Conservation (phyloP, 2,888 invertebrate genomes). For the Oeneis ivallda region DNA sequence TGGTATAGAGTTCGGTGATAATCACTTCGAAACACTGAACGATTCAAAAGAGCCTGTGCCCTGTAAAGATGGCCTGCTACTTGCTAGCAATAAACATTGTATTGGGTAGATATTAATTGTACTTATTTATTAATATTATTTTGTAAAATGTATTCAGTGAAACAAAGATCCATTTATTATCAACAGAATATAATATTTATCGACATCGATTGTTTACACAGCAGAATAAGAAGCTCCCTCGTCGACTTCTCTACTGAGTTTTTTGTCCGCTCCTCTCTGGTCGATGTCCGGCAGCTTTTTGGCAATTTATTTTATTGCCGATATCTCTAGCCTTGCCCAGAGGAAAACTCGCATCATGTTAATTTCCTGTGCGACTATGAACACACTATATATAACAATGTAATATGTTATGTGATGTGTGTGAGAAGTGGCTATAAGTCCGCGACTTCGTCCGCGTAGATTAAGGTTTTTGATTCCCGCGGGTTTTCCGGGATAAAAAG, state of each 20-base stretch:
- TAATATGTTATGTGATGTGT: not conserved
- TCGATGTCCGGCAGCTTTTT: slow-evolving; percentile 56
- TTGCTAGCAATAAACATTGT: too few species aligned
- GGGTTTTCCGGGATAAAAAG: too few species aligned
- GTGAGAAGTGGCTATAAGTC: not conserved
- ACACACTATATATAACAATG: slow-evolving; percentile 23
- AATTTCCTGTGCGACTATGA: slow-evolving; percentile 67
- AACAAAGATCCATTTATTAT: not conserved
- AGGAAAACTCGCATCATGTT: slow-evolving; percentile 74
- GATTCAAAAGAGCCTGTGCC: too few species aligned
- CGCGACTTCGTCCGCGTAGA: too few species aligned
- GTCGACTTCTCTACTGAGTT: slow-evolving; percentile 52
- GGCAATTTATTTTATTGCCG: slow-evolving; percentile 76
- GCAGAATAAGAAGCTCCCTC: not conserved
- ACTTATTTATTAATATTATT: too few species aligned
- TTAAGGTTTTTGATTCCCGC: too few species aligned
- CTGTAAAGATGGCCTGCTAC: too few species aligned
- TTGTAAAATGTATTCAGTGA: not conserved
- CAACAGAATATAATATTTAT: too few species aligned
- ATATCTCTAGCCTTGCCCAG: slow-evolving; percentile 59
- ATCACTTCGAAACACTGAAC: too few species aligned
- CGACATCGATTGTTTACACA: not conserved
- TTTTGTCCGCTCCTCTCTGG: slow-evolving; percentile 66
- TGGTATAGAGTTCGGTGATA: too few species aligned
- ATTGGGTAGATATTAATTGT: too few species aligned